Base-by-base conservation (phyloP, 1,140 invertebrate species). In the Drosophila auraria region DNA sequence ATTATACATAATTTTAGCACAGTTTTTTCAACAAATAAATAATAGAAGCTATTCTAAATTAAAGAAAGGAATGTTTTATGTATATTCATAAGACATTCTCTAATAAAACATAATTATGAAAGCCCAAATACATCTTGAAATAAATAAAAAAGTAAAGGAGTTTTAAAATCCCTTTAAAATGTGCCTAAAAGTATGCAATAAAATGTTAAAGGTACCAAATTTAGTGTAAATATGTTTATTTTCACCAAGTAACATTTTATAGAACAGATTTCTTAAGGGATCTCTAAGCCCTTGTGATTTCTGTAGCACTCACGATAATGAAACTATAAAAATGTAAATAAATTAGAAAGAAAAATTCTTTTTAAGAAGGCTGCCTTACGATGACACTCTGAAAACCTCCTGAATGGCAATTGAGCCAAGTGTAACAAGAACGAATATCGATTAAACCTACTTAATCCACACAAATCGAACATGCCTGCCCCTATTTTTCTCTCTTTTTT, bases 361-460 rank as follows among this genome's bases (percentile, higher is more conserved):
- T 7, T 53, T 14, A 20, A 54, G 30, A 36, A 36, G 14, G 0
- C 17, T 2, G 3, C 7, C 17, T 20, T 12, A 36, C 14, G 11
- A 15, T 20, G 7, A 2, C 3, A 23, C 30, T 36, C 17, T 38
- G 20, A 38, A 56, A 2, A 23, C 33, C n/a, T 3, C 30, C 17
- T 15, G 0, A 38, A 23, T 23, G 33, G 0, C 53, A 11, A 40
- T 5, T 23, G 4, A 38, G 36, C 36, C 36, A 14, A 38, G 12
- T 12, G 36, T 1, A 11, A 23, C 53, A 38, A 23, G 14, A 56
- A 25, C 11, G 25, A 57, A 57, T 40, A 57, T 57, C 14, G 54
- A 57, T 57, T 40, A 57, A 40, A 40, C 20, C 20, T n/a, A 57
- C 38, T 57, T 42, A 27, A 58, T 40, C n/a, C 23, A 25, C 54